Percentiles rank a stretch among this genome's conserved stretches.
Evolutionary conservation across 1,140 invertebrate species (phyloP).

Genomic region (Meloidogyne floridensis): DNA sequence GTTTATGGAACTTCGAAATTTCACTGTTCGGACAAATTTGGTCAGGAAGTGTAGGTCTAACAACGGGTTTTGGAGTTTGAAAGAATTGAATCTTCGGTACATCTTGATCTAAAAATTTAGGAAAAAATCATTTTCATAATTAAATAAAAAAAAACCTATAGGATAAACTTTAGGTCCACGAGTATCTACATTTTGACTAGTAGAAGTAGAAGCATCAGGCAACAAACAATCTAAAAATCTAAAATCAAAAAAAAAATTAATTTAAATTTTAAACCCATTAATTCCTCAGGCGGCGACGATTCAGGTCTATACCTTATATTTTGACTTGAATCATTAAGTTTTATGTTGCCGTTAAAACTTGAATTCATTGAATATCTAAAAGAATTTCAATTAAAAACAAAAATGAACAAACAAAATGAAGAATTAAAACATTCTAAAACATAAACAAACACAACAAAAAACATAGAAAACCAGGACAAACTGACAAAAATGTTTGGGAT

Average conservation of each 20-base stretch:
- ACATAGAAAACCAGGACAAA: no score
- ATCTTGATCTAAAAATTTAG: not conserved
- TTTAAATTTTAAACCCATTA: no score
- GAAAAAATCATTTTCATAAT: no score
- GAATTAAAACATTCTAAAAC: no score
- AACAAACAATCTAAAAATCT: not conserved
- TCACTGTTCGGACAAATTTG: not conserved
- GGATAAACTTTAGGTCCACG: not conserved
- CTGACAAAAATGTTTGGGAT: no score
- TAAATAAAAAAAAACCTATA: not conserved
- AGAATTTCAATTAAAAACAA: no score
- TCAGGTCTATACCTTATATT: not conserved
- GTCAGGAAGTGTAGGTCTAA: not conserved
- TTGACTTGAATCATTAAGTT: no score
- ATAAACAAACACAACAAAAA: no score
- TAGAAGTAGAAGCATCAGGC: conserved; percentile 5
- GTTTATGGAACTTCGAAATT: not conserved
- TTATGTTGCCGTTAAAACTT: not conserved
- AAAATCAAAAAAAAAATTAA: no score
- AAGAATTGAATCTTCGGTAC: not conserved
- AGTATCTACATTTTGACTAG: not conserved
- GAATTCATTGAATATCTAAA: not conserved
- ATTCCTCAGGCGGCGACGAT: not conserved
- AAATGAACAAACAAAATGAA: no score
- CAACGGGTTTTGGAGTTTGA: not conserved